Conservation (phyloP, 1,140 invertebrate genomes). For the Sesamia nonagrioides region DNA sequence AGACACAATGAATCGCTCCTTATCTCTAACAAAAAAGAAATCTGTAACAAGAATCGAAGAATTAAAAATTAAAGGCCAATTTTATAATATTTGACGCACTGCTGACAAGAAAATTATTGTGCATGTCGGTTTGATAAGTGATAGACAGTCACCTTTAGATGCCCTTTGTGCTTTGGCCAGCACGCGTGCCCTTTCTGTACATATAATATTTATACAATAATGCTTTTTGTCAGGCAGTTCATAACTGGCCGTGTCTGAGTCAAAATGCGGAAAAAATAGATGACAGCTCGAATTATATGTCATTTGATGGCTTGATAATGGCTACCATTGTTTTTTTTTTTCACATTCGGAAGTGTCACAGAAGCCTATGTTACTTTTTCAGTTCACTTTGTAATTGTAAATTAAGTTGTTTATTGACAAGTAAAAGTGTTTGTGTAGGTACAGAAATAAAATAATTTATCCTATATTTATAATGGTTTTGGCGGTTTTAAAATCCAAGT, state of each 20-base stretch:
- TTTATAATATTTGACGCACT: slow-evolving; percentile 21
- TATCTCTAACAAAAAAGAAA: neutral
- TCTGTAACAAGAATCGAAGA: slow-evolving; percentile 5
- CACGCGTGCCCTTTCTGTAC: slow-evolving; percentile 61
- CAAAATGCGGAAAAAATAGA: slow-evolving; percentile 29
- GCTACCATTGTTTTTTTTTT: neutral
- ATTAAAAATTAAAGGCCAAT: slow-evolving; percentile 32
- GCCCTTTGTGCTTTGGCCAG: slow-evolving; percentile 55
- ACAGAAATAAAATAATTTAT: too few relatives aligned
- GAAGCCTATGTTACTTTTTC: neutral
- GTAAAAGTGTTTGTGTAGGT: too few relatives aligned
- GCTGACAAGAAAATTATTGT: slow-evolving; percentile 59
- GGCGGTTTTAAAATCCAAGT: too few relatives aligned
- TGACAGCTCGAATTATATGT: slow-evolving; percentile 24
- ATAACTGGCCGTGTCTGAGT: slow-evolving; percentile 35
- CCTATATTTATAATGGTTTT: too few relatives aligned
- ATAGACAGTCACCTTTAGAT: slow-evolving; percentile 71
- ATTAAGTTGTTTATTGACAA: too few relatives aligned
- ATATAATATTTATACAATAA: slow-evolving; percentile 63
- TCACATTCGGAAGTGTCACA: neutral
- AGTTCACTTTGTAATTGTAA: too few relatives aligned
- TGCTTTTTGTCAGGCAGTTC: slow-evolving; percentile 50
- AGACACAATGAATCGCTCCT: neutral
- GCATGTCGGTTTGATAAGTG: slow-evolving; percentile 54
- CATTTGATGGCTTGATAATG: slow-evolving; percentile 22